phyloP scores from a whole-genome alignment of 2,888 invertebrate species.

The Caenorhabditis sp. region DNA sequence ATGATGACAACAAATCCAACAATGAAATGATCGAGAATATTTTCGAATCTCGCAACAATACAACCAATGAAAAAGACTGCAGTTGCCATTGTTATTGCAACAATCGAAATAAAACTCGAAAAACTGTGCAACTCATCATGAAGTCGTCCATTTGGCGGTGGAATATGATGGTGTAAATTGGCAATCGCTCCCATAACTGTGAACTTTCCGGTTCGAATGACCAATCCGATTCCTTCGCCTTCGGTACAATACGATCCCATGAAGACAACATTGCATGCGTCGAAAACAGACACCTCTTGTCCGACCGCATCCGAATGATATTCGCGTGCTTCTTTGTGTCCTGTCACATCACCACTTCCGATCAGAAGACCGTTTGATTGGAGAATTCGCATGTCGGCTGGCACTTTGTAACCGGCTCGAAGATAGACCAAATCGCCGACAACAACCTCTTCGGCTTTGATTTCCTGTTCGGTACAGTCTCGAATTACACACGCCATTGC shows the following conservation, averaged over 20 bases:
- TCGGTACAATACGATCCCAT: slow-evolving; percentile 68
- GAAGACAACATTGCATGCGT: slow-evolving; percentile 66
- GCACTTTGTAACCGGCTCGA: slow-evolving; percentile 66
- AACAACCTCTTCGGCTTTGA: slow-evolving; percentile 68
- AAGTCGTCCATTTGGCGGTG: slow-evolving; percentile 48
- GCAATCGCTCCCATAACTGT: slow-evolving; percentile 60
- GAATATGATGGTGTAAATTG: slow-evolving; percentile 47
- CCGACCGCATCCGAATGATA: slow-evolving; percentile 58
- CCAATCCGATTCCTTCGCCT: slow-evolving; percentile 68
- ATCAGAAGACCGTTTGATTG: slow-evolving; percentile 67
- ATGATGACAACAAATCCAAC: slow-evolving; percentile 69
- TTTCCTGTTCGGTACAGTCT: slow-evolving; percentile 85
- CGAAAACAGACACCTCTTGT: slow-evolving; percentile 59
- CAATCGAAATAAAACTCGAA: slow-evolving; percentile 58
- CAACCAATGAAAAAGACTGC: slow-evolving; percentile 67
- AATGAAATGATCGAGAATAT: slow-evolving; percentile 67
- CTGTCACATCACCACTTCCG: slow-evolving; percentile 64
- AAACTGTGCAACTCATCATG: slow-evolving; percentile 51
- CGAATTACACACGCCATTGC: slow-evolving; percentile 76
- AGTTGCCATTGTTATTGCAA: slow-evolving; percentile 65
- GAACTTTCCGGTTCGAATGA: slow-evolving; percentile 66
- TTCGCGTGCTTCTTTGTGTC: slow-evolving; percentile 22
- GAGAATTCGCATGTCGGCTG: slow-evolving; percentile 69
- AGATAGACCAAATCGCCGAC: slow-evolving; percentile 57
- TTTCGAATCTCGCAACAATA: slow-evolving; percentile 65